Percentiles rank a stretch among this genome's conserved stretches.
These are phyloP conservation scores for Chunga burmeisteri DNA, from an alignment of 2,113 vertebrate species.

Conservation along the genomic window DNA sequence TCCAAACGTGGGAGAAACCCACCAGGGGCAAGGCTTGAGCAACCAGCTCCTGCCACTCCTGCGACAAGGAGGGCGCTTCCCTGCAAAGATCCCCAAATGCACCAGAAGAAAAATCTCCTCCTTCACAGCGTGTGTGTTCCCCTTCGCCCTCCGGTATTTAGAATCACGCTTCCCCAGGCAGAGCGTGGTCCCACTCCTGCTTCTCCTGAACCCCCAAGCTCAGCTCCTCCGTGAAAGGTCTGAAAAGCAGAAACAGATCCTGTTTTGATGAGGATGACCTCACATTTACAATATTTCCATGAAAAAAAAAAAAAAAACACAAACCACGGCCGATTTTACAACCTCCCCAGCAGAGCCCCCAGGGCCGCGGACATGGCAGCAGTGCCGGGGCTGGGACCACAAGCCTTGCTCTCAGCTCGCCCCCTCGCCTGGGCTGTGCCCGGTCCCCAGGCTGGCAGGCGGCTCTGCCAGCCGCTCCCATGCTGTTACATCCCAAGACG, in stretches of 20 bases:
- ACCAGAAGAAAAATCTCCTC: not conserved
- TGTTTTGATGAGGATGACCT: not conserved
- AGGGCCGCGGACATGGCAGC: accelerated
- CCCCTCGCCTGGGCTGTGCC: not conserved
- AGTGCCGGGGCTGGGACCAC: not conserved
- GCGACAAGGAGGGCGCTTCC: not conserved
- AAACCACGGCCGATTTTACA: too few species aligned
- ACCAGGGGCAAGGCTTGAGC: not conserved
- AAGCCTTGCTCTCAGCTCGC: not conserved
- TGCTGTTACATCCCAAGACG: not conserved
- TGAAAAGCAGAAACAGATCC: not conserved
- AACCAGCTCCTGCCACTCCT: not conserved
- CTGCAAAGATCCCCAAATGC: not conserved
- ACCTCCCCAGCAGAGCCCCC: not conserved
- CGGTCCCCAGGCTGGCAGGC: not conserved
- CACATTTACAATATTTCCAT: not conserved
- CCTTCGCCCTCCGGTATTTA: not conserved
- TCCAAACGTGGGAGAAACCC: not conserved
- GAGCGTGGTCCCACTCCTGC: not conserved
- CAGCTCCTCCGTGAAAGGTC: not conserved
- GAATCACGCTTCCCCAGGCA: not conserved
- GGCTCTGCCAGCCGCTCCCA: not conserved
- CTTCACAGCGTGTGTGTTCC: accelerated
- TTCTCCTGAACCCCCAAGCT: not conserved
- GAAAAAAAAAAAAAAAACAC: too few species aligned